A percentile compares a stretch with the other conserved stretches of the same genome.
Evolutionary conservation across 2,113 vertebrate species (phyloP).

Genomic region (Bettongia penicillata): DNA sequence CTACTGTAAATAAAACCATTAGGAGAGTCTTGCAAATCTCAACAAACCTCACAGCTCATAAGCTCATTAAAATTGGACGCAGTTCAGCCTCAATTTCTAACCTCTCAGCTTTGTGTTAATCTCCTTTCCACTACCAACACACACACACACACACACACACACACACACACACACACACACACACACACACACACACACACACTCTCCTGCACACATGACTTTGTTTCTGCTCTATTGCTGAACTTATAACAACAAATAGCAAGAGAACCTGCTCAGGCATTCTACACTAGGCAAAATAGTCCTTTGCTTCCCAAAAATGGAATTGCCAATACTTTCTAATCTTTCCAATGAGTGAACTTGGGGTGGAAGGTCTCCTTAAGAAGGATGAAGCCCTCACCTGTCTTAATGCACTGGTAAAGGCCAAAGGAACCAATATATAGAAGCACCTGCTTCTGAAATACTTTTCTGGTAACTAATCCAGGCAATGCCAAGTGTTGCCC

Average conservation of each 20-base stretch:
- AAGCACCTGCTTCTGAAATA: background rate
- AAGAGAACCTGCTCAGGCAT: constrained; percentile 85
- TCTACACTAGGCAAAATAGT: constrained; percentile 80
- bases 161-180: background rate
- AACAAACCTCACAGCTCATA: constrained; percentile 87
- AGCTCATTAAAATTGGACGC: constrained; percentile 89
- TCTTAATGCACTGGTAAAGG: background rate
- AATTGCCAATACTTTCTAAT: constrained; percentile 81
- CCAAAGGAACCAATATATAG: background rate
- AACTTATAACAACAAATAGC: constrained; percentile 84
- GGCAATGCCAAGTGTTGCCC: background rate
- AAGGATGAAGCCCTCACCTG: constrained; percentile 45
- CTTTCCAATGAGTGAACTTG: constrained; percentile 50
- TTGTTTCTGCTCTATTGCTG: constrained; percentile 86
- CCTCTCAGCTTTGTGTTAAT: constrained; percentile 88
- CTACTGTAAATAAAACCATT: constrained; percentile 89
- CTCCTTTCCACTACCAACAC: constrained; percentile 76
- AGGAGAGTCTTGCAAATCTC: constrained; percentile 86
- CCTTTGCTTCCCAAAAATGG: constrained; percentile 80
- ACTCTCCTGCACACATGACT: constrained; percentile 68
- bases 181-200: background rate
- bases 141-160: background rate
- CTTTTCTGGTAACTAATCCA: background rate
- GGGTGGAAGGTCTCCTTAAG: constrained; percentile 43
- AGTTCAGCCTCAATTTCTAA: constrained; percentile 86